Evolutionary conservation across 92 coral and sea anemone species (phyloP), one percentile per base, ranked within the genome.

Genomic region (Scolanthus callimorphus): DNA sequence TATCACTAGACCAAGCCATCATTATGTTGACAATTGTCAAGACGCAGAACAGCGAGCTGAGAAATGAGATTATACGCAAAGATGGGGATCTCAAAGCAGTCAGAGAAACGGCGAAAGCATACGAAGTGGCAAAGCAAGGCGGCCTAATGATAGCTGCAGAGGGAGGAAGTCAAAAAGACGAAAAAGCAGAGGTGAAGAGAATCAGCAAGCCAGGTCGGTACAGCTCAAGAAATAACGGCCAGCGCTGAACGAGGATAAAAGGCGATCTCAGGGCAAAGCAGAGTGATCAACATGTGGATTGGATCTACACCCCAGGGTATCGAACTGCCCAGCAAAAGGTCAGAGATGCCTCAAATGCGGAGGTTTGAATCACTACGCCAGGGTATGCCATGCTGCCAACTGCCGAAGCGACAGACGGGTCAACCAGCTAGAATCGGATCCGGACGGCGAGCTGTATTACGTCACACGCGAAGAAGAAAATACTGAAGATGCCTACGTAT

Each of bases 121-220:
- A 28, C 57, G 69, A 70, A 43, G 37, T 60, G 17, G 77, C 61
- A 9, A 70, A 50, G 51, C 57, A 59, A 29, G 70, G 78, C 9
- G 64, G 49, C 27, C 25, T 51, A 55, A 65, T 65, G 74, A 74
- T 65, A 54, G 26, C 38, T 19, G 20, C 30, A 29, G 73, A 27
- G 12, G 60, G 39, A 17, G 62, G 31, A 21, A 55, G 69, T 28
- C 68, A 60, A 27, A 45, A 54, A 20, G 29, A 62, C 57, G 65
- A 54, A 31, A 45, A 65, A 26, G 41, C 55, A 17, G 74, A 74
- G 50, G 73, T 55, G 68, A 74, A 65, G 27, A 64, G 58, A 60
- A 52, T 56, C 22, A 73, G 57, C 62, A 29, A 71, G 58, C 80
- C 66, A 45, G 72, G 80, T 29, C 51, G 80, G 48, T 63, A 73